Conservation (phyloP, 2,113 vertebrate species). For the Corythornis cristatus region DNA sequence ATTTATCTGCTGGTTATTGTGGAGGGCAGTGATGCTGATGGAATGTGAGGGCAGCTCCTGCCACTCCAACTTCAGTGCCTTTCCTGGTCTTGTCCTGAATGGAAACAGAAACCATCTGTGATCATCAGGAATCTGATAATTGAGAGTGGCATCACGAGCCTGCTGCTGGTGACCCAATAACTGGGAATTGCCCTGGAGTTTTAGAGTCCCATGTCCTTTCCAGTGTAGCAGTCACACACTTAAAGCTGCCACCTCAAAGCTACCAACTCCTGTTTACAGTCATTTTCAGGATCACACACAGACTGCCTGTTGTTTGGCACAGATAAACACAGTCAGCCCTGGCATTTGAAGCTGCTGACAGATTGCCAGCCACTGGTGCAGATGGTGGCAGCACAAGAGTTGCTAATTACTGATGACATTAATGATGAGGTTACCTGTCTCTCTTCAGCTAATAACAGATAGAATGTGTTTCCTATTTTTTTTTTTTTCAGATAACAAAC, state of each 20-base stretch:
- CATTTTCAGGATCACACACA: neutral
- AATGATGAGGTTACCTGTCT: constrained; percentile 59
- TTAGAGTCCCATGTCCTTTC: constrained; percentile 46
- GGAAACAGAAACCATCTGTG: constrained; percentile 48
- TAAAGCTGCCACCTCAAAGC: neutral
- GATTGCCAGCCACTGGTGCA: neutral
- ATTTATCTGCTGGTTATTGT: neutral
- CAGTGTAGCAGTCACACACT: neutral
- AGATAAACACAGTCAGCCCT: neutral
- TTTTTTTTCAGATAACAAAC: constrained; percentile 42
- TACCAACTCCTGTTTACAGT: constrained; percentile 3
- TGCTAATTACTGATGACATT: constrained; percentile 56
- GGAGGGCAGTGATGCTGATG: constrained; percentile 15
- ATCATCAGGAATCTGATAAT: constrained; percentile 46
- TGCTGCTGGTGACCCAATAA: constrained; percentile 33
- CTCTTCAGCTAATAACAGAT: constrained; percentile 58
- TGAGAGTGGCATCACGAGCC: constrained; percentile 37
- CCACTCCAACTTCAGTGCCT: neutral
- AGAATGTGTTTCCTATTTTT: constrained; percentile 38
- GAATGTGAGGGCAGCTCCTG: constrained; percentile 23
- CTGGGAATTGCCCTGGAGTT: constrained; percentile 56
- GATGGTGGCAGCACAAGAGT: constrained; percentile 23
- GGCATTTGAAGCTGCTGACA: constrained; percentile 38
- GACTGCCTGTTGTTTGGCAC: constrained; percentile 9
- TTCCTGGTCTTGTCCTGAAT: neutral